Base-by-base conservation (phyloP, 1,140 invertebrate genomes). In the Wasmannia auropunctata region DNA sequence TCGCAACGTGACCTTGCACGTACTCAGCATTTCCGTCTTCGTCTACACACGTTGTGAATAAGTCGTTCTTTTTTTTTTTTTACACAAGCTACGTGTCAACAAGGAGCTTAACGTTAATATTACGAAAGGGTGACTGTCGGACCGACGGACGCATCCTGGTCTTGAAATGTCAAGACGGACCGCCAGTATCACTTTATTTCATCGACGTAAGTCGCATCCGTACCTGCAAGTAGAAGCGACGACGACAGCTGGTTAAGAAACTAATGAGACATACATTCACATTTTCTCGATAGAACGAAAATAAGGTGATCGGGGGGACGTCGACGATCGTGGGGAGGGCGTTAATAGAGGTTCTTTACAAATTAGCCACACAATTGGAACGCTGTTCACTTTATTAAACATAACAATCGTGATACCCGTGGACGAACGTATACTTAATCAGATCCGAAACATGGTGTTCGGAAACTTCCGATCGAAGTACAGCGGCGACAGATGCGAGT, bases 401-500 rank as follows among this genome's bases (percentile, higher is more conserved):
- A 58, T 54, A 46, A 74, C 7, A 74, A 46, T 25, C 11, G 5
- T 43, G 14, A 31, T 63, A 25, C 16, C 22, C 25, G 4, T 10
- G 0, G 1, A 0, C 19, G 11, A n/a, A 4, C 3, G 19, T 10
- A 4, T 46, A 25, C 43, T 72, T 51, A 34, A 46, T 88, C 84
- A 83, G 8, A 77, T 37, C 25, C 62, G 86, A 10, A 60, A 88
- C 34, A 63, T 31, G 11, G 19, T 40, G 34, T 54, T 83, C n/a
- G n/a, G n/a, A 7, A 83, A 19, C 58, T 77, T 87, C 14, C 87
- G 84, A 54, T 92, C 91, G 69, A 85, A 69, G 46, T 87, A 92
- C 19, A 75, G 63, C 54, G 87, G 83, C 3, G 49, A 28, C n/a
- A 87, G 34, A 31, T 86, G 51, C 2, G 91, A 74, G 65, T 93